A percentile compares a stretch with the other conserved stretches of the same genome.
phyloP scores from a whole-genome alignment of 2,797 vertebrate genomes.

The Lithobates sylvaticus region DNA sequence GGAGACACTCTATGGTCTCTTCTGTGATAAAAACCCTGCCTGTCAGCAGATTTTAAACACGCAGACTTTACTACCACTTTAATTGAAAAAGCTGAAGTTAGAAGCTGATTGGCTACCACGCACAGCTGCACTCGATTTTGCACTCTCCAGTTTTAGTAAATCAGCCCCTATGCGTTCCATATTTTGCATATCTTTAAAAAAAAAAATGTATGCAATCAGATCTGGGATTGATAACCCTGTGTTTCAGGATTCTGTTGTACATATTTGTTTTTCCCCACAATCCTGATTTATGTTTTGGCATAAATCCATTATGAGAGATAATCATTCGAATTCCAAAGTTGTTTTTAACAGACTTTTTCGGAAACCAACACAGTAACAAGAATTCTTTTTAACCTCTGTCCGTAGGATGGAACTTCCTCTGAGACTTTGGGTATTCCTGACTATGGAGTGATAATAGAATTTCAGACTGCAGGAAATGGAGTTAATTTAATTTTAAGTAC shows the following conservation, averaged over 20 bases:
- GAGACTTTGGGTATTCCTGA: constrained; percentile 32
- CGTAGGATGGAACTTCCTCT: constrained; percentile 24
- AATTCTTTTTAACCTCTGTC: constrained; percentile 33
- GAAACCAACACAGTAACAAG: not conserved
- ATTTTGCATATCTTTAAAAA: too few relatives aligned
- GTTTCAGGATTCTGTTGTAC: not conserved
- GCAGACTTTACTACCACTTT: too few relatives aligned
- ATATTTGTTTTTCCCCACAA: not conserved
- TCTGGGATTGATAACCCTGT: not conserved
- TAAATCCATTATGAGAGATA: constrained; percentile 1
- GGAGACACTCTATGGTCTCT: too few relatives aligned
- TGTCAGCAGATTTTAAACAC: too few relatives aligned
- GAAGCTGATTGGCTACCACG: too few relatives aligned
- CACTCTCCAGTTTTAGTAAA: too few relatives aligned
- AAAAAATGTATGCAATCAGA: too few relatives aligned
- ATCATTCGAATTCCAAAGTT: not conserved
- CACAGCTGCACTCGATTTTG: too few relatives aligned
- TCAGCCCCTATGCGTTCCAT: too few relatives aligned
- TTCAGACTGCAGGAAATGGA: constrained; percentile 11
- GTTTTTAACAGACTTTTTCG: not conserved
- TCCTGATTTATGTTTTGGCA: not conserved
- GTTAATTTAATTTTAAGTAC: constrained; percentile 1
- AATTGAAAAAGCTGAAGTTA: too few relatives aligned
- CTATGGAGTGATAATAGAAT: constrained; percentile 9
- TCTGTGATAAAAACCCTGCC: too few relatives aligned